phyloP scores from a whole-genome alignment of 2,113 vertebrate genomes.

The Megatriorchis doriae region DNA sequence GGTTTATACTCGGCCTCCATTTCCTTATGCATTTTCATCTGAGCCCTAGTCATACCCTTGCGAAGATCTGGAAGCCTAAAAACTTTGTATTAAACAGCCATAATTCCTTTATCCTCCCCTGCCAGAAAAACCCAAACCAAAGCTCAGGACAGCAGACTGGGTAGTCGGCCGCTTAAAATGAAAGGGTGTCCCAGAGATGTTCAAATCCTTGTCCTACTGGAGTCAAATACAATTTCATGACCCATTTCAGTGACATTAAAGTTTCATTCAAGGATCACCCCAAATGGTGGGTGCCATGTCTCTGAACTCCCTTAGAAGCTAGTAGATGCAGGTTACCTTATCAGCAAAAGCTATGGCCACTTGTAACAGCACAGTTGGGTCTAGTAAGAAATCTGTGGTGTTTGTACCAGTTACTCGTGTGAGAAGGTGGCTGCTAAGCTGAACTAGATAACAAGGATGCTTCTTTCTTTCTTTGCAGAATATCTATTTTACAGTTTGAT shows the following conservation, averaged over 20 bases:
- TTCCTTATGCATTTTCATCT: not conserved
- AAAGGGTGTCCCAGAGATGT: not conserved
- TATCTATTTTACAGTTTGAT: not conserved
- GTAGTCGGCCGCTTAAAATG: not conserved
- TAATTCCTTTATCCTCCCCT: not conserved
- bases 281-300: not conserved
- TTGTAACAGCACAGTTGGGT: not conserved
- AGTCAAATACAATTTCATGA: not conserved
- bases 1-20: not conserved
- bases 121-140: rapidly evolving
- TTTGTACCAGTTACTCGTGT: not conserved
- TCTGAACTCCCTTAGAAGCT: not conserved
- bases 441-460: not conserved
- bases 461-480: not conserved
- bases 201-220: not conserved
- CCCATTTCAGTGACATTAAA: not conserved
- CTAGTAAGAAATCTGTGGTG: not conserved
- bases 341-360: not conserved
- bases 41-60: not conserved
- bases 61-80: not conserved
- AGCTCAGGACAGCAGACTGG: not conserved
- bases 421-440: not conserved
- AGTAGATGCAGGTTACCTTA: not conserved
- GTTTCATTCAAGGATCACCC: not conserved
- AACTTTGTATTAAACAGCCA: not conserved